phyloP scores from a whole-genome alignment of 2,797 vertebrate genomes.

The Balearica regulorum region DNA sequence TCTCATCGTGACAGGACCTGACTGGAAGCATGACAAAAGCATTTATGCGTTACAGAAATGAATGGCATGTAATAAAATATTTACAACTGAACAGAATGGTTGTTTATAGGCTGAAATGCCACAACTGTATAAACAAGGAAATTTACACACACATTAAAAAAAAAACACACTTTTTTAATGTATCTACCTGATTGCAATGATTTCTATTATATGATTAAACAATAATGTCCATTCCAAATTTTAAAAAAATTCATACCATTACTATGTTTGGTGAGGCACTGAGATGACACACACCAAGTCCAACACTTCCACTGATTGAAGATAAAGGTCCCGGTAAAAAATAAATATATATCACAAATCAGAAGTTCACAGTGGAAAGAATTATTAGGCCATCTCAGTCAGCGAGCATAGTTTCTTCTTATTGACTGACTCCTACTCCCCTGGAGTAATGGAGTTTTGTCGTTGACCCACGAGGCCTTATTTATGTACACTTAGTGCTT shows the following conservation, averaged over 20 bases:
- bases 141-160: neutral
- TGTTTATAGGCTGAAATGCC: neutral
- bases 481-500: conserved; percentile 1
- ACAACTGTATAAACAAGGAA: neutral
- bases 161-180: neutral
- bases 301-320: neutral
- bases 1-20: neutral
- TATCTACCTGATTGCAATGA: neutral
- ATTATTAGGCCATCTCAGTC: neutral
- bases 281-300: neutral
- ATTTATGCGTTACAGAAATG: neutral
- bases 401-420: conserved; percentile 19
- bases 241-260: neutral
- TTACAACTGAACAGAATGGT: neutral
- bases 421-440: conserved; percentile 6
- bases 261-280: neutral
- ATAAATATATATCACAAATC: neutral
- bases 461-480: neutral
- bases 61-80: neutral
- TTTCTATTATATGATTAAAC: neutral
- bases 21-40: neutral
- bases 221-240: neutral
- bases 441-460: neutral
- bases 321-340: neutral
- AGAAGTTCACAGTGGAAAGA: neutral